A percentile compares a stretch with the other conserved stretches of the same genome.
Conservation (phyloP, 1,140 invertebrate species). For the Achatina immaculata region DNA sequence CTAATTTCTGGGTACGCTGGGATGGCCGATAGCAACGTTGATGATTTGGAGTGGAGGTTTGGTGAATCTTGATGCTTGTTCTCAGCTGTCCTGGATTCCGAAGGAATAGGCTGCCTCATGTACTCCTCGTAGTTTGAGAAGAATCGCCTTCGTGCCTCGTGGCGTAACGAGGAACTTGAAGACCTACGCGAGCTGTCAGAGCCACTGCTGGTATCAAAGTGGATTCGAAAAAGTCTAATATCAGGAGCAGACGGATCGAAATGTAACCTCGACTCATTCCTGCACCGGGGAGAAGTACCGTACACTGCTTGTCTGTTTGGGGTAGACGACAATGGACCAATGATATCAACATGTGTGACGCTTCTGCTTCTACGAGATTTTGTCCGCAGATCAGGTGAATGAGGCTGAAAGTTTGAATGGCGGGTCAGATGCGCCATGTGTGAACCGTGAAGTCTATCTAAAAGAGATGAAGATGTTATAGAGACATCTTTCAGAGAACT, state of each 20-base stretch:
- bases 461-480: background rate
- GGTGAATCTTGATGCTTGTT: background rate
- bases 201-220: background rate
- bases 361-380: background rate
- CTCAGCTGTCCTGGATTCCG: background rate
- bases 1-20: background rate
- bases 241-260: background rate
- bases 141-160: slow-evolving; percentile 24
- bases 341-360: background rate
- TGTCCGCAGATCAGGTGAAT: background rate
- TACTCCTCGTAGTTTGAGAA: slow-evolving; percentile 38
- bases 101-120: background rate
- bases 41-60: background rate
- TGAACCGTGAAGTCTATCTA: background rate
- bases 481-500: background rate
- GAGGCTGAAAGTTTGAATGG: background rate
- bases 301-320: background rate
- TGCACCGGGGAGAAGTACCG: background rate
- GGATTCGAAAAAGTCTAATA: background rate
- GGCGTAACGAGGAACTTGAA: background rate
- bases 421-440: background rate
- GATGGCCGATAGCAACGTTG: background rate
- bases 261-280: background rate
- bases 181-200: background rate
- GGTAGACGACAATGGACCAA: background rate